Base-by-base conservation (phyloP, 2,888 invertebrate species). In the Papilio gigon region DNA sequence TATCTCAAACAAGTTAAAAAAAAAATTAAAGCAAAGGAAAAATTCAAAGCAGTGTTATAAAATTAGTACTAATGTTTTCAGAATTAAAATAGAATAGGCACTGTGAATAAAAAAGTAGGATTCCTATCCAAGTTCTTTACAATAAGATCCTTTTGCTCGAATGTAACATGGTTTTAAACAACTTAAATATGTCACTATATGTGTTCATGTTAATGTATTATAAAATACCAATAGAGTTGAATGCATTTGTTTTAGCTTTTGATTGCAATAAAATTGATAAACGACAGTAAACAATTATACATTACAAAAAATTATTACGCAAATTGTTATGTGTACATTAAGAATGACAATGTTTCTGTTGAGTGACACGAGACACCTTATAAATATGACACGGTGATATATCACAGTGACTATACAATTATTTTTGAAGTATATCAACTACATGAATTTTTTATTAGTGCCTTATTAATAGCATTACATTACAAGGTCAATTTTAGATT, bases 401-500 rank as follows among this genome's bases (percentile, higher is more conserved):
- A 30, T 56, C 17, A 17, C 30, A 30, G 14, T 22, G 12, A 8
- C 2, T 2, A 56, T 30, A 4, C 9, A 56, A 56, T n/a, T 56
- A 17, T 30, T 30, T 53, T 17, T 30, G 9, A 17, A 14, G 2
- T 30, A n/a, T 12, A 50, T 4, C 8, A 53, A 53, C 0, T 56
- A 30, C 9, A 30, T 56, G 17, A 56, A 8, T n/a, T 53, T n/a
- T 56, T 17, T 4, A 56, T 56, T 22, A 56, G 56, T 65, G 69
- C 47, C 59, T 67, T 42, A 65, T 42, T 27, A 65, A 71, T 53
- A 58, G 63, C 63, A 64, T 69, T 70, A 71, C 56, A 68, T 50
- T 71, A 73, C 87, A 86, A 87, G 87, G 87, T 85, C 85, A 84
- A 74, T 58, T 72, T 73, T 72, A 75, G 71, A 80, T 86, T 87